These are phyloP conservation scores for Limosa lapponica DNA, from an alignment of 2,797 vertebrate species.

Conservation along the genomic window DNA sequence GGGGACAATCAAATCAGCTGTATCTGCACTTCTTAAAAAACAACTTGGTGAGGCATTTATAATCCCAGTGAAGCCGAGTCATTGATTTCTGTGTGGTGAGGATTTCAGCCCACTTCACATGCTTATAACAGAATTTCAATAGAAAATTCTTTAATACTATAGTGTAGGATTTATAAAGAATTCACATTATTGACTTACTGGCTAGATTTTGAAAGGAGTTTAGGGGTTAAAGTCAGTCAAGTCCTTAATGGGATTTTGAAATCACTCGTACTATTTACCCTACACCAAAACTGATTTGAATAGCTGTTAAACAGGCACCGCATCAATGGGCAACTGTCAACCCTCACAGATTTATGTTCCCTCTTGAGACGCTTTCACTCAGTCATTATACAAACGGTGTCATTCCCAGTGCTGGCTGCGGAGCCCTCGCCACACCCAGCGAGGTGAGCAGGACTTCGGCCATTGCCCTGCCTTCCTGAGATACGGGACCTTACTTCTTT, in stretches of 20 bases:
- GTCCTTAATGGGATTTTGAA: neutral
- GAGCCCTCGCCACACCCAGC: rapidly evolving
- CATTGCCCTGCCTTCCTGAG: neutral
- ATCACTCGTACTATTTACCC: rapidly evolving
- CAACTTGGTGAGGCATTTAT: neutral
- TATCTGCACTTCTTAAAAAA: neutral
- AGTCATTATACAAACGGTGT: rapidly evolving
- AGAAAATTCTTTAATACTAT: neutral
- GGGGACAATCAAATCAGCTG: neutral
- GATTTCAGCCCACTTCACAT: neutral
- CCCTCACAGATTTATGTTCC: neutral
- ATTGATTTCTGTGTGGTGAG: neutral
- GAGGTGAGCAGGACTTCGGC: rapidly evolving
- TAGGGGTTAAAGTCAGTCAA: neutral
- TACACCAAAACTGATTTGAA: neutral
- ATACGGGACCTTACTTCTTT: neutral
- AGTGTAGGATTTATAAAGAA: neutral
- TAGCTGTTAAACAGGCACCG: neutral
- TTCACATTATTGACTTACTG: neutral
- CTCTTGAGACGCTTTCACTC: neutral
- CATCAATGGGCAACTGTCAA: neutral
- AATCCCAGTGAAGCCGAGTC: neutral
- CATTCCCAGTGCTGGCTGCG: neutral
- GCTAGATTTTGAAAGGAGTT: neutral
- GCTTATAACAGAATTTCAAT: neutral